Evolutionary conservation across 2,113 vertebrate species (phyloP).

Genomic region (Lipophrys pholis): DNA sequence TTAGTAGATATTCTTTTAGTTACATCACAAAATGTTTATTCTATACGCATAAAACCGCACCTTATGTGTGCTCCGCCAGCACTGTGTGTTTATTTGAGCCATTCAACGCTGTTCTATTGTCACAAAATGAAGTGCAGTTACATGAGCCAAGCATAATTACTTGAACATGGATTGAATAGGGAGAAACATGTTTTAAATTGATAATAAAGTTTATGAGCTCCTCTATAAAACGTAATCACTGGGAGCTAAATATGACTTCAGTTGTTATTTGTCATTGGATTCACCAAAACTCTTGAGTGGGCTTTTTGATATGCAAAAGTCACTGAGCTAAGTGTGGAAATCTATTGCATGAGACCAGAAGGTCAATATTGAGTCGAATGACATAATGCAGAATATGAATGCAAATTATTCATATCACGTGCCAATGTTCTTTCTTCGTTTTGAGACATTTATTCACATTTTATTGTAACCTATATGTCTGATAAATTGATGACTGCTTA

Average conservation of each 20-base stretch:
- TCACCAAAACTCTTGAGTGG: background rate
- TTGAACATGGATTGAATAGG: background rate
- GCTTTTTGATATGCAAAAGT: background rate
- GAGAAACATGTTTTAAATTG: conserved; percentile 10
- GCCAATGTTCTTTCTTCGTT: background rate
- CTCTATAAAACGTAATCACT: background rate
- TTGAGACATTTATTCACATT: background rate
- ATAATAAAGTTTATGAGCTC: conserved; percentile 1
- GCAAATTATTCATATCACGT: background rate
- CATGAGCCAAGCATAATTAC: background rate
- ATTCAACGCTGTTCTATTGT: background rate
- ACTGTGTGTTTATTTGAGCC: background rate
- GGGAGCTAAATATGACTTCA: background rate
- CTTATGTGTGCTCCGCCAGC: background rate
- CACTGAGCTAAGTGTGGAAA: background rate
- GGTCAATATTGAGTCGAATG: background rate
- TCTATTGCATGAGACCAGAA: background rate
- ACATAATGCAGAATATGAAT: background rate
- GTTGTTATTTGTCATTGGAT: background rate
- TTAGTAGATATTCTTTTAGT: too few relatives aligned
- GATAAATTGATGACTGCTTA: background rate
- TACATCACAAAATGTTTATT: too few relatives aligned
- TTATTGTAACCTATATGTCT: too few relatives aligned
- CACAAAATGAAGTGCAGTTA: conserved; percentile 23
- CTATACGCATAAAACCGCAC: background rate